Percentiles rank a stretch among this genome's conserved stretches.
Evolutionary conservation across 2,888 invertebrate species (phyloP).

Genomic region (Nasonia oneida): DNA sequence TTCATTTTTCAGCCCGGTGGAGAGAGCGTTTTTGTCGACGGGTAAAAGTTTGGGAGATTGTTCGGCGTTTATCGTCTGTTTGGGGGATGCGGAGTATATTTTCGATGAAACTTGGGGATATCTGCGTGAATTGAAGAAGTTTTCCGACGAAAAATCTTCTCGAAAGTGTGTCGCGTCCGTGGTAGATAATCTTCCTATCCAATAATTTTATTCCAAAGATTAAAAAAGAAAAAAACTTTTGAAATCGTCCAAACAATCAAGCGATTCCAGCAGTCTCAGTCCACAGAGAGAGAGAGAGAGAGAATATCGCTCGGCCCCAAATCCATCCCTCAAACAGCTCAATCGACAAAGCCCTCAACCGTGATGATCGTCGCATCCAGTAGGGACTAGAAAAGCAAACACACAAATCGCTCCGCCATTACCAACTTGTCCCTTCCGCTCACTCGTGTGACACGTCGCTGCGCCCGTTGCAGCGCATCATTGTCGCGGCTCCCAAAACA

Average conservation of each 20-base stretch:
- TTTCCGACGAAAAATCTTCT: not conserved
- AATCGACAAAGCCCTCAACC: not conserved
- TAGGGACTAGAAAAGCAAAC: constrained; percentile 5
- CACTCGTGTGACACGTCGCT: not conserved
- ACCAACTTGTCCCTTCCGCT: not conserved
- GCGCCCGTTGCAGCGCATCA: not conserved
- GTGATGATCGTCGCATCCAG: not conserved
- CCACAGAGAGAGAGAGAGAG: not conserved
- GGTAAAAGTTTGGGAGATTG: not conserved
- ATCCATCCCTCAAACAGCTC: constrained; percentile 4
- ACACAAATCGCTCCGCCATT: not conserved
- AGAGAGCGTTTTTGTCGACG: not conserved
- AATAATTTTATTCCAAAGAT: not conserved
- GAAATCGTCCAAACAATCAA: not conserved
- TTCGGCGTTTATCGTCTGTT: not conserved
- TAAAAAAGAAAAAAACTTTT: not conserved
- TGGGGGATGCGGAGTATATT: not conserved
- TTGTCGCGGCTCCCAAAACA: not conserved
- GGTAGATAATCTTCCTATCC: not conserved
- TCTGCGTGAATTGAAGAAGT: not conserved
- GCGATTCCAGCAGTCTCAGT: not conserved
- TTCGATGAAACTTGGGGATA: not conserved
- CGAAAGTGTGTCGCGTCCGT: not conserved
- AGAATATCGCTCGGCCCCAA: not conserved
- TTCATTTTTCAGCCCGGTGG: not conserved